Base-by-base conservation (phyloP, 2,113 vertebrate genomes). In the Hylia prasina region DNA sequence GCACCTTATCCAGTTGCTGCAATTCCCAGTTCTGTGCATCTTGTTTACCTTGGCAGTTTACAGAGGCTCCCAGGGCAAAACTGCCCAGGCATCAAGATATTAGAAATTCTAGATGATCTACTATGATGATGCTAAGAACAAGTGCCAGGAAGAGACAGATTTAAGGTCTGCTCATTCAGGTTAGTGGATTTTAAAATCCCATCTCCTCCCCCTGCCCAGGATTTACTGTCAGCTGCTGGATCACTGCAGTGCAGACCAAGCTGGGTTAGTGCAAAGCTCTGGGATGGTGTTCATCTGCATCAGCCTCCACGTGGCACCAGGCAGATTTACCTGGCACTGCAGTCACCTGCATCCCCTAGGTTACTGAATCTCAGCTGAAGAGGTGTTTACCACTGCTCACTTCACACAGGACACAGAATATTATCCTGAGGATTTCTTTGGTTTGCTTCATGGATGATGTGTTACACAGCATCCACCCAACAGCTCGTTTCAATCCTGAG, bases 201-300 rank as follows among this genome's bases (percentile, higher is more conserved):
- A 0, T 28, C 15, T 71, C 78, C 73, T 82, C 30, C 12, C 56
- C 28, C 27, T 70, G 84, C 7, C 39, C 92, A 85, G 84, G 92
- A 94, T 95, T 96, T 85, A 87, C 56, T 50, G 65, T 40, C 77
- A 65, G 80, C 80, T 87, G 60, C 0, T 37, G 61, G 65, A 23
- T 75, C 64, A 10, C 77, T 85, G 95, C 91, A 87, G 70, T 87
- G 93, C 93, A 94, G 89, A 48, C 8, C 1, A 1, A 22, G 58
- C 58, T n/a, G 76, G 63, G 63, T 30, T 18, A 47, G 66, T 19
- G 31, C 12, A 71, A 39, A 85, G 82, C 86, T 60, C 77, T 25
- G 64, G 53, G 69, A 7, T 21, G 64, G 27, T 21, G 15, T 35
- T 87, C 50, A 7, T 11, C 93, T 78, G 78, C 78, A 75, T 22